phyloP scores from a whole-genome alignment of 2,888 invertebrate species.

The Caenorhabditis virilis region DNA sequence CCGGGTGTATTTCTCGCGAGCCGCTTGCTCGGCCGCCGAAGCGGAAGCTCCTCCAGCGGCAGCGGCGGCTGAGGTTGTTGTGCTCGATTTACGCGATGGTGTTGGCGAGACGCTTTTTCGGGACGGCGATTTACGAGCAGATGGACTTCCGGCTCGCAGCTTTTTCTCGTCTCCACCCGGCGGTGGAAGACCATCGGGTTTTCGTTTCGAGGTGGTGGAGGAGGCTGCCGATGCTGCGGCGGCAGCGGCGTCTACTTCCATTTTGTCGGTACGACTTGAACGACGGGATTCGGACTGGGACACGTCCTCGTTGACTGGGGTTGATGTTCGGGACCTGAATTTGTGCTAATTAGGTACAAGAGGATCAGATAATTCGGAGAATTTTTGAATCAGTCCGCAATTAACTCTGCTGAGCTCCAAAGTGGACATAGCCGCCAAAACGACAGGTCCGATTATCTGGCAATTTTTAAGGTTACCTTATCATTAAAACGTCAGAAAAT shows the following conservation, averaged over 20 bases:
- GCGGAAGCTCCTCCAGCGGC: no score
- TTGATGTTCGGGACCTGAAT: slow-evolving; percentile 59
- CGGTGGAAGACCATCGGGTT: slow-evolving; percentile 43
- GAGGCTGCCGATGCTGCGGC: neutral
- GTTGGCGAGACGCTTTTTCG: slow-evolving; percentile 33
- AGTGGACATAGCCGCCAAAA: no score
- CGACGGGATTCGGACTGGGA: slow-evolving; percentile 46
- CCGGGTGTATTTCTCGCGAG: slow-evolving; percentile 49
- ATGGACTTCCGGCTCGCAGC: slow-evolving; percentile 41
- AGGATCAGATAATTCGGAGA: slow-evolving; percentile 6
- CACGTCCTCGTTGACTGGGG: slow-evolving; percentile 59
- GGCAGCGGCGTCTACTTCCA: slow-evolving; percentile 45
- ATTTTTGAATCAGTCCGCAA: no score
- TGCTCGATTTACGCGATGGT: slow-evolving; percentile 25
- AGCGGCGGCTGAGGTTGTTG: slow-evolving; percentile 3
- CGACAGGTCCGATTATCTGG: no score
- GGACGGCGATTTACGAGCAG: slow-evolving; percentile 22
- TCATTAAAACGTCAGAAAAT: no score
- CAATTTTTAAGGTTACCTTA: no score
- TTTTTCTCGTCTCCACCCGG: slow-evolving; percentile 52
- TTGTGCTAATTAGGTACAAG: slow-evolving; percentile 4
- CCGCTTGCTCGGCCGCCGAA: no score
- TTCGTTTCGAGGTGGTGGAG: slow-evolving; percentile 31
- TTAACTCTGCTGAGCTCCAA: no score
- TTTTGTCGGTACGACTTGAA: slow-evolving; percentile 44